Evolutionary conservation across 2,113 vertebrate genomes (phyloP).

Genomic region (Buteo buteo): DNA sequence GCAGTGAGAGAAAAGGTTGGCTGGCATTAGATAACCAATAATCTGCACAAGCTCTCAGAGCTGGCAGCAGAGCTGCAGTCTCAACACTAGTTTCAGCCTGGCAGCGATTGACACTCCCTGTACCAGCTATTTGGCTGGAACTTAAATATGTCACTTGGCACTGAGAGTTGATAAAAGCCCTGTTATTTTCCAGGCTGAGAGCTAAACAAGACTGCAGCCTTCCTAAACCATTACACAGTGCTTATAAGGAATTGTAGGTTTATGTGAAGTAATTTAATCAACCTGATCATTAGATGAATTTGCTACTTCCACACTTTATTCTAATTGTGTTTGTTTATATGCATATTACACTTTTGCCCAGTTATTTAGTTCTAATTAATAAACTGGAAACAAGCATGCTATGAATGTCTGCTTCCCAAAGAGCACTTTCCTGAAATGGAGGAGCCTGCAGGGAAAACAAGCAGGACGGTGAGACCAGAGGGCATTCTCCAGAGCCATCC

Average conservation of each 20-base stretch:
- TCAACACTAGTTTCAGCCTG: constrained; percentile 27
- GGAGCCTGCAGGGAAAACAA: background rate
- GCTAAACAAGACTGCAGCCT: constrained; percentile 1
- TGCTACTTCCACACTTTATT: constrained; percentile 25
- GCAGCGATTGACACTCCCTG: constrained; percentile 40
- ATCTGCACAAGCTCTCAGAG: background rate
- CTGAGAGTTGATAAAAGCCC: constrained; percentile 15
- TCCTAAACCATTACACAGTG: constrained; percentile 4
- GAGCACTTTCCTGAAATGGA: background rate
- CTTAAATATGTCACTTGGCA: constrained; percentile 56
- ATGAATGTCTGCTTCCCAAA: background rate
- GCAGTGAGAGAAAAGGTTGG: constrained; percentile 11
- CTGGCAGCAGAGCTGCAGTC: background rate
- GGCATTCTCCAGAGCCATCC: background rate
- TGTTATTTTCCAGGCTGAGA: constrained; percentile 46
- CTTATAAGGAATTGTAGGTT: constrained; percentile 52
- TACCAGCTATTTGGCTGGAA: constrained; percentile 60
- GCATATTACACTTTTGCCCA: constrained; percentile 4
- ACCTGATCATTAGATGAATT: constrained; percentile 36
- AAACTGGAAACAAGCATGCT: constrained; percentile 1
- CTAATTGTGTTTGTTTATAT: constrained; percentile 38
- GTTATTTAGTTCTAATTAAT: constrained; percentile 46
- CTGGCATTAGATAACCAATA: constrained; percentile 7
- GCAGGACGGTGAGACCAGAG: background rate
- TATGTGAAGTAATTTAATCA: constrained; percentile 50